phyloP scores from a whole-genome alignment of 2,797 vertebrate species.

The Chelon auratus region DNA sequence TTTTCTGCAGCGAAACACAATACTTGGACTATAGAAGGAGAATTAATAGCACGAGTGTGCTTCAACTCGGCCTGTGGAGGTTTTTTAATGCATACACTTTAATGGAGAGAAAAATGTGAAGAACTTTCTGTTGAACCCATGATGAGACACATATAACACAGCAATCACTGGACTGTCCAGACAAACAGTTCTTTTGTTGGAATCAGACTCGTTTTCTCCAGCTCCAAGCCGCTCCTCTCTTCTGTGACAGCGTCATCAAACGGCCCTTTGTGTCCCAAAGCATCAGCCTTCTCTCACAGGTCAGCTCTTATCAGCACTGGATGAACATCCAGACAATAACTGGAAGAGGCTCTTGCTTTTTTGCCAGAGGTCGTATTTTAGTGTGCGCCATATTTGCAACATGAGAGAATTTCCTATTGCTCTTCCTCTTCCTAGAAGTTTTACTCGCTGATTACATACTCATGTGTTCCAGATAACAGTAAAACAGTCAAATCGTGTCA shows the following conservation, averaged over 20 bases:
- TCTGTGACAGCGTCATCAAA: constrained; percentile 34
- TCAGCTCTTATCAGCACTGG: constrained; percentile 18
- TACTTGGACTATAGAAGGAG: not conserved
- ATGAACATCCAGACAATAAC: constrained; percentile 17
- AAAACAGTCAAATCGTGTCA: not conserved
- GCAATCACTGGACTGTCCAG: not conserved
- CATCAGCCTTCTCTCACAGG: constrained; percentile 18
- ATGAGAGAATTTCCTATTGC: not conserved
- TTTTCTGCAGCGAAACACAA: not conserved
- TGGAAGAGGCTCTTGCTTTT: not conserved
- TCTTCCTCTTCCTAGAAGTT: not conserved
- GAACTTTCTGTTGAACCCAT: not conserved
- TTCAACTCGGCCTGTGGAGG: not conserved
- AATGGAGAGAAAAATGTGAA: not conserved
- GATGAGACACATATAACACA: not conserved
- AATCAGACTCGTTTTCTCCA: constrained; percentile 9
- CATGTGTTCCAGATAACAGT: not conserved
- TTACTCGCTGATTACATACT: not conserved
- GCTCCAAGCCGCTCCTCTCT: constrained; percentile 1
- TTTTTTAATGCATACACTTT: not conserved
- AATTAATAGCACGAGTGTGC: not conserved
- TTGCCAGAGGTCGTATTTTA: not conserved
- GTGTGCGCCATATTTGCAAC: not conserved
- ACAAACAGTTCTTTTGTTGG: constrained; percentile 47
- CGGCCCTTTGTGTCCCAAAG: constrained; percentile 42